Conservation (phyloP, 2,797 vertebrate species). For the Typhlichthys eigenmanni region DNA sequence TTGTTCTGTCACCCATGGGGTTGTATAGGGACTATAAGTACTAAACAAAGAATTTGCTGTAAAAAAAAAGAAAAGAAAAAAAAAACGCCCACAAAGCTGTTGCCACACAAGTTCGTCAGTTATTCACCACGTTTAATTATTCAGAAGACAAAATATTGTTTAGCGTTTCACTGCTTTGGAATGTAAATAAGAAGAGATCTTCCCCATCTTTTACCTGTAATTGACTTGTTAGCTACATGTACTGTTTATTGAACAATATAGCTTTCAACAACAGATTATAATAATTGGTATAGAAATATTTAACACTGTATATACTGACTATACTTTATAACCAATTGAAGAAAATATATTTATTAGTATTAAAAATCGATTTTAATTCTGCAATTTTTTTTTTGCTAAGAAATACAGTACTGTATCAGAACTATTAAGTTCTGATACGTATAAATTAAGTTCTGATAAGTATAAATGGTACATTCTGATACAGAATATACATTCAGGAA, state of each 20-base stretch:
- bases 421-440: too few species aligned
- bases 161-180: neutral
- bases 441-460: too few species aligned
- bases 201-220: neutral
- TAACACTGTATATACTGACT: too few species aligned
- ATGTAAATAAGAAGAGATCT: neutral
- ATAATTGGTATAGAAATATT: too few species aligned
- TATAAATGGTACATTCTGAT: too few species aligned
- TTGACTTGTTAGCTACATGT: neutral
- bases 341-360: neutral
- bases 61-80: neutral
- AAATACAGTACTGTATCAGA: too few species aligned
- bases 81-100: neutral
- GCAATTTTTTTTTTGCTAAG: too few species aligned
- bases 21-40: neutral
- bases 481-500: too few species aligned
- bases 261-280: neutral
- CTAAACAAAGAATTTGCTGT: neutral
- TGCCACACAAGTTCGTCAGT: neutral
- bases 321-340: too few species aligned
- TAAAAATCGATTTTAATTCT: too few species aligned
- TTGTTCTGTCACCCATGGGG: neutral
- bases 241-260: neutral
- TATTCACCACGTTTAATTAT: conserved; percentile 3
- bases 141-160: neutral